Percentiles rank a stretch among this genome's conserved stretches.
Conservation (phyloP, 35 echinoderm and acorn worm species). For the Chiridota heheva region DNA sequence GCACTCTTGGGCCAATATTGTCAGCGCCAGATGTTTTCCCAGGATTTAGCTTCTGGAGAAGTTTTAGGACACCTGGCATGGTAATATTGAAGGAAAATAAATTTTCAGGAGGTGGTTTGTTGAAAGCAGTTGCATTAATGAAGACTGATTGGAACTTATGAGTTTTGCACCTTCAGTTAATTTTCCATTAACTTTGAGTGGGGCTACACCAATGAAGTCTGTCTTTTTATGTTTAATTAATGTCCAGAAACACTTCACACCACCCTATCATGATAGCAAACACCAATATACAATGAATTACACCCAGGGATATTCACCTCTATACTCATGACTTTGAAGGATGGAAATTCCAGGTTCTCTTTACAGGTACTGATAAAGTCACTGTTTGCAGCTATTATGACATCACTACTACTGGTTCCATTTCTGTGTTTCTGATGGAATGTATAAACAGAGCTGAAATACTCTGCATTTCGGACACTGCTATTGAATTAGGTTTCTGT, state of each 20-base stretch:
- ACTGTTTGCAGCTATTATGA: constrained; percentile 51
- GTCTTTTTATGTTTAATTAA: constrained; percentile 13
- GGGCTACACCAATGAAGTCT: not conserved
- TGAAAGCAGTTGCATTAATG: not conserved
- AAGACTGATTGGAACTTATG: constrained; percentile 23
- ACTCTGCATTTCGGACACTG: constrained; percentile 48
- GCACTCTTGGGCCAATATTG: constrained; percentile 18
- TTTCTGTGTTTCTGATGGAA: constrained; percentile 45
- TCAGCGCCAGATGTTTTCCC: constrained; percentile 17
- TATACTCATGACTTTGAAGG: not conserved
- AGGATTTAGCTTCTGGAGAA: too few relatives aligned
- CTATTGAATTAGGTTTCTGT: constrained; percentile 66
- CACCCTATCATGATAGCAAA: not conserved
- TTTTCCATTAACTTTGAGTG: too few relatives aligned
- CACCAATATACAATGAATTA: not conserved
- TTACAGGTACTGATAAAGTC: not conserved
- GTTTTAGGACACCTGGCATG: constrained; percentile 19
- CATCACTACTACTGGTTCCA: constrained; percentile 31
- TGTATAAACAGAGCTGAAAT: constrained; percentile 51
- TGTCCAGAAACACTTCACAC: not conserved
- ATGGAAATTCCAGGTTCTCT: not conserved
- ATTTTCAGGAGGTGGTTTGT: not conserved
- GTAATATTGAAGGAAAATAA: constrained; percentile 7
- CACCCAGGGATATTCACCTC: constrained; percentile 2
- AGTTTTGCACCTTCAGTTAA: too few relatives aligned